Evolutionary conservation across 2,888 invertebrate genomes (phyloP), one percentile per base, ranked within the genome.

Genomic region (Drosophila cognata): DNA sequence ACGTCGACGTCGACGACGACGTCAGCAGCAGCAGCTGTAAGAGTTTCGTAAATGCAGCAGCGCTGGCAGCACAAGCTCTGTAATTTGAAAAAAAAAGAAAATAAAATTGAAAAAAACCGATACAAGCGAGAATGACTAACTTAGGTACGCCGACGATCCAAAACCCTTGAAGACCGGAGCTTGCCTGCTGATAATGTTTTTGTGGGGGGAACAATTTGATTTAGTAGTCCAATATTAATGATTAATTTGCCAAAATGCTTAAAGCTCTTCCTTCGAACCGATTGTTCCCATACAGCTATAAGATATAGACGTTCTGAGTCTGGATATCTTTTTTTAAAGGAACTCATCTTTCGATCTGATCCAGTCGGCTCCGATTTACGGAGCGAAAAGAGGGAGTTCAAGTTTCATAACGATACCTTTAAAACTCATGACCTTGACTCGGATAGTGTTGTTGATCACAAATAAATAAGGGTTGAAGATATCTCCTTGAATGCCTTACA

Each of bases 31-130:
- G 63, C 77, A 60, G 74, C 64, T 70, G 66, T 28, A 48, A 64
- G 64, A 66, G 31, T 79, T 77, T 70, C 71, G 79, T 56, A 71
- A 77, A 57, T 50, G 68, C 62, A 31, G 58, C 50, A 55, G 41
- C 53, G 21, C 53, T 43, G 28, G 50, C 61, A 35, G 41, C 66
- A 21, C 35, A 46, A 56, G 58, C 56, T 58, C 62, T 79, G 55
- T 79, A 79, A 79, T 79, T 78, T 80, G 18, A 10, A 18, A 10
- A 8, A 6, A 48, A 4, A 10, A 2, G 4, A 6, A 21, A 46
- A 46, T 21, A 0, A 18, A 38, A 18, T 18, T 38, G 18, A 4
- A 7, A 46, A 46, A 43, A 25, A 18, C 4, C 18, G 18, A 16
- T 46, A 8, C 4, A 16, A 25, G 0, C 21, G 2, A 16, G 1